phyloP scores from a whole-genome alignment of 2,797 vertebrate genomes.

The Anguilla megastoma region DNA sequence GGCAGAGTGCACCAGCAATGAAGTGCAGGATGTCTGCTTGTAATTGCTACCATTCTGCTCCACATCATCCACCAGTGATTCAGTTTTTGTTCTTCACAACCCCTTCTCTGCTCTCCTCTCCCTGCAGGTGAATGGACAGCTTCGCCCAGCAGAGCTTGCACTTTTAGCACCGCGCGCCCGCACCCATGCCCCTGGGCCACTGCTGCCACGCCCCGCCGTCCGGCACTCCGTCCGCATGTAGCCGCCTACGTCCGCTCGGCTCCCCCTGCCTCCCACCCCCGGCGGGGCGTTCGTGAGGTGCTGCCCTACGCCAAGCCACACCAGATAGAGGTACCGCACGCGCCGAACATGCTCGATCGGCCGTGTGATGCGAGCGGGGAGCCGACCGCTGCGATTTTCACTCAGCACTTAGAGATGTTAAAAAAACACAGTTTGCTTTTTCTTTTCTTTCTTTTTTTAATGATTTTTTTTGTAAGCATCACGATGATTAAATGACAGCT shows the following conservation, averaged over 20 bases:
- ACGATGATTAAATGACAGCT: conserved; percentile 20
- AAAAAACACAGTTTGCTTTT: too few relatives aligned
- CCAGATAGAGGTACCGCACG: conserved; percentile 66
- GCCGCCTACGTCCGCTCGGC: conserved; percentile 15
- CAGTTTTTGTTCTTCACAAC: not conserved
- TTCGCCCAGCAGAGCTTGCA: not conserved
- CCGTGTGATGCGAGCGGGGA: too few relatives aligned
- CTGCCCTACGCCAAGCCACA: conserved; percentile 53
- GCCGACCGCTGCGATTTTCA: not conserved
- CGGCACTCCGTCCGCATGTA: conserved; percentile 36
- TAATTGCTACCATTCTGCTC: not conserved
- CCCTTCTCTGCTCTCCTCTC: not conserved
- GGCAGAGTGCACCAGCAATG: not conserved
- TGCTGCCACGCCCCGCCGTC: conserved; percentile 22
- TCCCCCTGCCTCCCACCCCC: conserved; percentile 40
- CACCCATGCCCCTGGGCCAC: conserved; percentile 29
- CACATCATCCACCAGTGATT: too few relatives aligned
- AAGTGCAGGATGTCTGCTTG: not conserved
- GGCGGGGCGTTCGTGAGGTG: conserved; percentile 64
- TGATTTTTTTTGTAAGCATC: conserved; percentile 3
- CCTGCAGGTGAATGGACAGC: not conserved
- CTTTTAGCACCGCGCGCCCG: not conserved
- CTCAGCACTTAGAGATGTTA: too few relatives aligned
- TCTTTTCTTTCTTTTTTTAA: conserved; percentile 12
- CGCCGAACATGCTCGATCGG: too few relatives aligned